These are phyloP conservation scores for Microctonus hyperodae DNA, from an alignment of 2,888 invertebrate genomes.

Conservation along the genomic window DNA sequence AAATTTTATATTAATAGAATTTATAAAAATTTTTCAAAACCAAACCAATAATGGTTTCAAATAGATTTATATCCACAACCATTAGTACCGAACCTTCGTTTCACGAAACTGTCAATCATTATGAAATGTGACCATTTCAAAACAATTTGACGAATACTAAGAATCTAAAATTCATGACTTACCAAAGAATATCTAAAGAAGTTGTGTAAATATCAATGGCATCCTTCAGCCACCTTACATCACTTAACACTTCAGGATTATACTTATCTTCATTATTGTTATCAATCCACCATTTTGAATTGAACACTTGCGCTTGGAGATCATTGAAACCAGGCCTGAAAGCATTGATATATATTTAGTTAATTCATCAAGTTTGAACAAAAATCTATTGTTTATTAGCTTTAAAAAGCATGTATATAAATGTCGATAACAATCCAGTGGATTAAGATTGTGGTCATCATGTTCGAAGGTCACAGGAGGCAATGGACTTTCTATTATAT, in stretches of 20 bases:
- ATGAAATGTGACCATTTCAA: too few relatives aligned
- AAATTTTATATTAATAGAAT: not conserved
- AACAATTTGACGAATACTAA: too few relatives aligned
- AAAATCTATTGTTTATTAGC: too few relatives aligned
- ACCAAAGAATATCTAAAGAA: conserved; percentile 54
- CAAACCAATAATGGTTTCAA: too few relatives aligned
- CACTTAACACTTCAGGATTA: conserved; percentile 51
- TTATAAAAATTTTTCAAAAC: too few relatives aligned
- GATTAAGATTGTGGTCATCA: not conserved
- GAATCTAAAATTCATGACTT: conserved; percentile 25
- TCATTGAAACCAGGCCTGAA: conserved; percentile 49
- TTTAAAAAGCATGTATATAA: not conserved
- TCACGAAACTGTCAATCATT: too few relatives aligned
- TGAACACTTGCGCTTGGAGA: conserved; percentile 48
- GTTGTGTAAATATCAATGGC: conserved; percentile 51
- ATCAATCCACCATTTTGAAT: conserved; percentile 52
- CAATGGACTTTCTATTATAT: conserved; percentile 3
- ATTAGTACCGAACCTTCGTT: too few relatives aligned
- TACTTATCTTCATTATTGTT: conserved; percentile 44
- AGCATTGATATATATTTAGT: conserved; percentile 1
- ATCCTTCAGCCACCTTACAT: conserved; percentile 54
- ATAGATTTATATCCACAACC: too few relatives aligned
- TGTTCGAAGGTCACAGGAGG: not conserved
- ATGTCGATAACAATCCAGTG: not conserved
- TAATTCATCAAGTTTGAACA: not conserved